Conservation (phyloP, 2,888 invertebrate genomes). For the Cistogaster globosa region DNA sequence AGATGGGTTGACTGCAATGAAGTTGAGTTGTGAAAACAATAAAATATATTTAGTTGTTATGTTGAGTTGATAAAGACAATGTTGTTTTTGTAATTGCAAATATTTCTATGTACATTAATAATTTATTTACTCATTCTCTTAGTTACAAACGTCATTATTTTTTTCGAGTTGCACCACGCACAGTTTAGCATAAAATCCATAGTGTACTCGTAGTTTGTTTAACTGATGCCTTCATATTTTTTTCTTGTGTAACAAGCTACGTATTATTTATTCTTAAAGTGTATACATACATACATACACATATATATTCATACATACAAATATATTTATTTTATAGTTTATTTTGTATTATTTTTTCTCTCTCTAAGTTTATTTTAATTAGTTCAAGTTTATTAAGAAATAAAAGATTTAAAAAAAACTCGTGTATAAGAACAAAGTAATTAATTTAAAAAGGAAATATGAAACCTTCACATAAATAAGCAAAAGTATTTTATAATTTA, state of each 20-base stretch:
- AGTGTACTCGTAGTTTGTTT: neutral
- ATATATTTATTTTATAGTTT: neutral
- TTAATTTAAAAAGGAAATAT: slow-evolving; percentile 21
- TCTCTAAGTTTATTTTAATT: slow-evolving; percentile 22
- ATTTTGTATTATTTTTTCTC: slow-evolving; percentile 16
- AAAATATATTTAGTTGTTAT: too few relatives aligned
- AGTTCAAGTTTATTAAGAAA: slow-evolving; percentile 55
- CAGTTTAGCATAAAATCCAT: slow-evolving; percentile 56
- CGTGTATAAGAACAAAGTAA: neutral
- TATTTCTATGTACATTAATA: slow-evolving; percentile 12
- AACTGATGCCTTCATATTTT: slow-evolving; percentile 15
- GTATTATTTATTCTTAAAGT: slow-evolving; percentile 11
- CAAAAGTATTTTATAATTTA: neutral
- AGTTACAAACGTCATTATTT: slow-evolving; percentile 33
- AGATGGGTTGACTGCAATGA: neutral
- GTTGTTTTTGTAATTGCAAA: slow-evolving; percentile 3
- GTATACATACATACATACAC: neutral
- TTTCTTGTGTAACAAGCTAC: slow-evolving; percentile 22
- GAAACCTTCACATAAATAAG: slow-evolving; percentile 24
- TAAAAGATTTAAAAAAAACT: neutral
- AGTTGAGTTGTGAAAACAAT: slow-evolving; percentile 2
- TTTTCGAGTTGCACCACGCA: slow-evolving; percentile 54
- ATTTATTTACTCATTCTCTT: slow-evolving; percentile 8
- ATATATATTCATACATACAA: too few relatives aligned
- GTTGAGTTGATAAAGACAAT: neutral